Percentiles rank a stretch among this genome's conserved stretches.
Evolutionary conservation across 2,797 vertebrate species (phyloP).

Genomic region (Buceros bicornis): DNA sequence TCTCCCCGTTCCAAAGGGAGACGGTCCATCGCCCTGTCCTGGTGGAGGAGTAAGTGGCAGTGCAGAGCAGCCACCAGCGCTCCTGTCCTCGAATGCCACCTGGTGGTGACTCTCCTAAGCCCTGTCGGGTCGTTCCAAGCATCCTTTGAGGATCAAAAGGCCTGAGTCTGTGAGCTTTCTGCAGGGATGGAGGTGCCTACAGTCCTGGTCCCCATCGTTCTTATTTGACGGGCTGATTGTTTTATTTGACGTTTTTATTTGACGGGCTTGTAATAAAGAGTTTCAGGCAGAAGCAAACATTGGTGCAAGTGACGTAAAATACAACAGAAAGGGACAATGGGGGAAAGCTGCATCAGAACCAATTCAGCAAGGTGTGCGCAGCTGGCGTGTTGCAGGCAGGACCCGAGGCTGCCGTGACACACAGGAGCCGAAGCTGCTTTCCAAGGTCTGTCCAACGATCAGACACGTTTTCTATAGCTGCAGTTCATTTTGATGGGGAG

Average conservation of each 20-base stretch:
- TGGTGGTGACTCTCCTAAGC: neutral
- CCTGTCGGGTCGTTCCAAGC: rapidly evolving
- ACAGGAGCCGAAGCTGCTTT: neutral
- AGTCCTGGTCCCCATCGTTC: neutral
- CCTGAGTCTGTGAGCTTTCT: neutral
- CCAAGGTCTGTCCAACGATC: neutral
- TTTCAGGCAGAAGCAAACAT: neutral
- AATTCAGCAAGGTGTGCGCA: neutral
- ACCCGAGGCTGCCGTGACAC: neutral
- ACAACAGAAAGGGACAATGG: neutral
- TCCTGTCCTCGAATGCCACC: neutral
- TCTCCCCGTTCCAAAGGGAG: neutral
- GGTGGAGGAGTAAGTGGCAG: neutral
- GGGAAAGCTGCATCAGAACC: neutral
- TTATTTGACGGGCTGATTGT: neutral
- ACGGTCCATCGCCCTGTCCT: neutral
- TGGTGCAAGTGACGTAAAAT: neutral
- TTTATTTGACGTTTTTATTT: no score
- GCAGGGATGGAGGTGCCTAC: neutral
- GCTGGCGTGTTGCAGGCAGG: neutral
- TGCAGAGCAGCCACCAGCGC: neutral
- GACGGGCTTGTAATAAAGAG: neutral
- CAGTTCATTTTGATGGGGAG: neutral
- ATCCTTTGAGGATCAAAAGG: neutral
- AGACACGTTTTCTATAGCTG: neutral